Evolutionary conservation across 2,888 invertebrate genomes (phyloP).

Genomic region (Lasioglossum zephyrum): DNA sequence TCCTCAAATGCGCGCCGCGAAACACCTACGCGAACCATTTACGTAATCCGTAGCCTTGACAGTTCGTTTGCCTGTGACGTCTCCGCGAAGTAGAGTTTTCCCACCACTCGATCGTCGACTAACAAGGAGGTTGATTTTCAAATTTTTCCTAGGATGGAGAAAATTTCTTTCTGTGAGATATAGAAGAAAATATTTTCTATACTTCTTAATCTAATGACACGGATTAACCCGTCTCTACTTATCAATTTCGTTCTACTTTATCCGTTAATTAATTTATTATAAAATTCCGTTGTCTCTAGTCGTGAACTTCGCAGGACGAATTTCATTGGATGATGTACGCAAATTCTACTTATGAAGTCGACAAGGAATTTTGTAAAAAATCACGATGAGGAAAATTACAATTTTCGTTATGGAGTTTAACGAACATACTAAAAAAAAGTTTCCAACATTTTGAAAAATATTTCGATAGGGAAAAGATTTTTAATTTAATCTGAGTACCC

Average conservation of each 20-base stretch:
- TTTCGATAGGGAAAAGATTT: neutral
- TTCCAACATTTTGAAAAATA: neutral
- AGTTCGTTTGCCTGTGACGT: neutral
- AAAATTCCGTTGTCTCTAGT: too few relatives aligned
- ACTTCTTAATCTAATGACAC: neutral
- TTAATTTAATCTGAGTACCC: neutral
- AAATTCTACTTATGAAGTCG: too few relatives aligned
- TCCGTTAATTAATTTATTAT: neutral
- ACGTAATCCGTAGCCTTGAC: neutral
- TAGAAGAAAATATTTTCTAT: neutral
- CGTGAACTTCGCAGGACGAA: too few relatives aligned
- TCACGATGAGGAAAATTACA: too few relatives aligned
- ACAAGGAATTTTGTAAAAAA: too few relatives aligned
- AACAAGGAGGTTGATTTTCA: neutral
- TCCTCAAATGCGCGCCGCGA: constrained; percentile 27
- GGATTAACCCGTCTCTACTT: neutral
- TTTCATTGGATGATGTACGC: too few relatives aligned
- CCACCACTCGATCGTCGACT: neutral
- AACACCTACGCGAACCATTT: constrained; percentile 11
- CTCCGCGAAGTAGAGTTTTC: neutral
- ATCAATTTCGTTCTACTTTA: neutral
- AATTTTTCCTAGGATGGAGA: neutral
- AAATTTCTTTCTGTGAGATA: neutral
- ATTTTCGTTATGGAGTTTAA: too few relatives aligned
- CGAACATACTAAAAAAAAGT: too few relatives aligned